These are phyloP conservation scores for Opisthocomus hoazin DNA, from an alignment of 2,113 vertebrate genomes.

Conservation along the genomic window DNA sequence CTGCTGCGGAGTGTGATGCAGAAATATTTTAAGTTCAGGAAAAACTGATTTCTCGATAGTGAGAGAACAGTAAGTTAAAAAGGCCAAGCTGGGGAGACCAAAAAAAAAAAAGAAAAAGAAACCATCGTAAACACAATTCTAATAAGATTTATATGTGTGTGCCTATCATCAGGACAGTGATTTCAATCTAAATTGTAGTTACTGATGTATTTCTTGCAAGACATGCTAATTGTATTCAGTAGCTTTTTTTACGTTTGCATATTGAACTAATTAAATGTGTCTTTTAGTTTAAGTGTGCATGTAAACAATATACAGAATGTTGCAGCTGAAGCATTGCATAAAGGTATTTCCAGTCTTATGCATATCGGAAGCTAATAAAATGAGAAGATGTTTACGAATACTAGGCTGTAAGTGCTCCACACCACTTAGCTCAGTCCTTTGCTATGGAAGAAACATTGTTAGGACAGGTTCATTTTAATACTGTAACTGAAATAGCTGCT, in stretches of 20 bases:
- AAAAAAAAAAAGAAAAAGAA: neutral
- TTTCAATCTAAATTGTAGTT: constrained; percentile 2
- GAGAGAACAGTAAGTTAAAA: neutral
- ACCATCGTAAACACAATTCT: neutral
- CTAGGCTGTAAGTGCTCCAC: neutral
- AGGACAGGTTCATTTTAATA: neutral
- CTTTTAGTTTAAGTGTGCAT: neutral
- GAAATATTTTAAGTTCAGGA: neutral
- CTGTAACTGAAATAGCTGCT: neutral
- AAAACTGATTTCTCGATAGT: neutral
- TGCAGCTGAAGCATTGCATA: neutral
- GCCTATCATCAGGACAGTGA: neutral
- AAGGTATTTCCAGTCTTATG: neutral
- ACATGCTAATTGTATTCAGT: neutral
- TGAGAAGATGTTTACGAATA: neutral
- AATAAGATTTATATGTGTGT: neutral
- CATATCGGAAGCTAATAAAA: neutral
- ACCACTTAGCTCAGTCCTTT: neutral
- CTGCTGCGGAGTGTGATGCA: neutral
- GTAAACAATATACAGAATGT: neutral
- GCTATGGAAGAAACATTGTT: neutral
- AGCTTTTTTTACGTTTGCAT: neutral
- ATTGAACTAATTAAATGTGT: neutral
- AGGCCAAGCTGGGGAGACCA: neutral
- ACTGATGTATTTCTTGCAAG: neutral